A percentile compares a stretch with the other conserved stretches of the same genome.
Evolutionary conservation across 2,888 invertebrate genomes (phyloP).

Genomic region (Aelia acuminata): DNA sequence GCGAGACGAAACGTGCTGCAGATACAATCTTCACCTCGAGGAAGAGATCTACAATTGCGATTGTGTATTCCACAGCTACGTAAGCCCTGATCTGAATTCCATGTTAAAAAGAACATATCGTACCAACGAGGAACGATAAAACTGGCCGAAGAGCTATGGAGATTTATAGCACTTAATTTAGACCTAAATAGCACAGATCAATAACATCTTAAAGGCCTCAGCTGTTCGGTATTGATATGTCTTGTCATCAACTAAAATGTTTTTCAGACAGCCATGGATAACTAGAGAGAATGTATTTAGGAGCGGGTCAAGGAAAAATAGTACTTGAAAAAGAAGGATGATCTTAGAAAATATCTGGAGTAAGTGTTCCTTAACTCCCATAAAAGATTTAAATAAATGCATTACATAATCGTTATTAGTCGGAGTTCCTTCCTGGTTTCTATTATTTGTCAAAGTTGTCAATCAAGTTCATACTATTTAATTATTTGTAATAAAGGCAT

Average conservation of each 20-base stretch:
- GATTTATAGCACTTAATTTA: background rate
- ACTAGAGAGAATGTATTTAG: background rate
- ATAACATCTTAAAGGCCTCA: background rate
- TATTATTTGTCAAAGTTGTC: too few species aligned
- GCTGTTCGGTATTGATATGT: background rate
- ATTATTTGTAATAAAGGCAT: too few species aligned
- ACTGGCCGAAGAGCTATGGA: background rate
- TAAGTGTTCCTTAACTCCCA: background rate
- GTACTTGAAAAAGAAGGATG: background rate
- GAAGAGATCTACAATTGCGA: background rate
- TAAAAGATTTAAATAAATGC: too few species aligned
- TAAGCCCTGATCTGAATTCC: slow-evolving; percentile 6
- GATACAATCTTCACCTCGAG: slow-evolving; percentile 30
- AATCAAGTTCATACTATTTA: too few species aligned
- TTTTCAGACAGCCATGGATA: background rate
- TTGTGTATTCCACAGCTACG: background rate
- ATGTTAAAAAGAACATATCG: background rate
- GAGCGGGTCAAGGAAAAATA: background rate
- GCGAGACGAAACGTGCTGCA: slow-evolving; percentile 2
- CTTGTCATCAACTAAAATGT: too few species aligned
- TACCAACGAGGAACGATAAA: background rate
- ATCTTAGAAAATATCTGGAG: background rate
- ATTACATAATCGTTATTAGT: too few species aligned
- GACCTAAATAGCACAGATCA: background rate
- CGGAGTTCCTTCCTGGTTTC: too few species aligned